These are phyloP conservation scores for Lacerta bilineata DNA, from an alignment of 2,797 vertebrate species.

Conservation along the genomic window DNA sequence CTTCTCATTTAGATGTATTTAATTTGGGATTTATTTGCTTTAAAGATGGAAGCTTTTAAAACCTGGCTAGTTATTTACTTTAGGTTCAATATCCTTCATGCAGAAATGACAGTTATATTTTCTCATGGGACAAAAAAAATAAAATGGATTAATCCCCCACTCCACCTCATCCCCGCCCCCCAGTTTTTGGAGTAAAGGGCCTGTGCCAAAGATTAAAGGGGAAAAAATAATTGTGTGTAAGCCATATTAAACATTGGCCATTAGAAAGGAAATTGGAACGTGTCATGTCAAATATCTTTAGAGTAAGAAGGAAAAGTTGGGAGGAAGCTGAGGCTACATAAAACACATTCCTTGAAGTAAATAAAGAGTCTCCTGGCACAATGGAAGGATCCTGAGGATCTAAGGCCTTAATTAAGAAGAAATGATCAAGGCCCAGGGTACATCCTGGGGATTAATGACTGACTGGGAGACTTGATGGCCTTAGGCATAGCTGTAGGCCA, in stretches of 20 bases:
- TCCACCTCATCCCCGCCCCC: not conserved
- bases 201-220: slow-evolving; percentile 74
- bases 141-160: slow-evolving; percentile 53
- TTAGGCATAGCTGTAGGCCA: slow-evolving; percentile 74
- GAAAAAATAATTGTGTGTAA: slow-evolving; percentile 74
- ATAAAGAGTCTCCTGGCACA: slow-evolving; percentile 68
- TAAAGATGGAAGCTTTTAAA: slow-evolving; percentile 68
- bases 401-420: slow-evolving; percentile 71
- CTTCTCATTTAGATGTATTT: slow-evolving; percentile 62
- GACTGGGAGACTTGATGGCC: slow-evolving; percentile 65
- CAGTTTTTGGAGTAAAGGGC: slow-evolving; percentile 60
- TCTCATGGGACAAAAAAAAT: slow-evolving; percentile 28
- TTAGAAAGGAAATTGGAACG: slow-evolving; percentile 75
- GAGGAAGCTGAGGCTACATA: slow-evolving; percentile 55
- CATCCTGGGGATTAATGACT: slow-evolving; percentile 70
- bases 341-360: slow-evolving; percentile 72
- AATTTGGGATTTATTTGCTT: slow-evolving; percentile 64
- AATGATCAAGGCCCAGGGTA: slow-evolving; percentile 71
- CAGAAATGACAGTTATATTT: slow-evolving; percentile 55
- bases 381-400: slow-evolving; percentile 72
- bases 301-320: slow-evolving; percentile 43
- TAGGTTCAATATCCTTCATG: slow-evolving; percentile 65
- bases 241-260: slow-evolving; percentile 72
- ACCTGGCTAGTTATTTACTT: slow-evolving; percentile 69
- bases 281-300: slow-evolving; percentile 72